A percentile compares a stretch with the other conserved stretches of the same genome.
These are phyloP conservation scores for Iguana delicatissima DNA, from an alignment of 2,797 vertebrate species.

Conservation along the genomic window DNA sequence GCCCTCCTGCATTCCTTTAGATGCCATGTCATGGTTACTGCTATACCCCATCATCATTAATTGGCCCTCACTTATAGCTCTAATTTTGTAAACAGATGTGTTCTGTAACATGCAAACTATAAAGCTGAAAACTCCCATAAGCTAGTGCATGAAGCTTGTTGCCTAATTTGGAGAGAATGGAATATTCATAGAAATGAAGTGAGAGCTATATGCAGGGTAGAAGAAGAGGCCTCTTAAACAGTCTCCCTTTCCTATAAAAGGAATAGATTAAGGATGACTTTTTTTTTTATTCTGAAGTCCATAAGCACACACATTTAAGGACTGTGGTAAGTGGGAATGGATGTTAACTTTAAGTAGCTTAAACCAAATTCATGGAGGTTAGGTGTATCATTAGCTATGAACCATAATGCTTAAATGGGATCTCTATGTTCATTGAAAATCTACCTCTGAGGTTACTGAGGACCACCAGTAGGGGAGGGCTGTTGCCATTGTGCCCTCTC, in stretches of 20 bases:
- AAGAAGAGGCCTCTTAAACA: constrained; percentile 1
- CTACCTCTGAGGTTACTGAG: not conserved
- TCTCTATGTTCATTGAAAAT: not conserved
- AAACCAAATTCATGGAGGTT: not conserved
- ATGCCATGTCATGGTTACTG: constrained; percentile 9
- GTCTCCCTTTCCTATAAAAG: not conserved
- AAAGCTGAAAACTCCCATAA: not conserved
- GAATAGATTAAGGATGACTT: not conserved
- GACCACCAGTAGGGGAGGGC: not conserved
- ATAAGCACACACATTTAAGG: not conserved
- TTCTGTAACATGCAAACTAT: not conserved
- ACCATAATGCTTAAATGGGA: not conserved
- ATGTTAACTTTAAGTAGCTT: not conserved
- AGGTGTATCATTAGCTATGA: not conserved
- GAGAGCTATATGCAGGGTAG: constrained; percentile 32
- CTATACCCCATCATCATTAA: not conserved
- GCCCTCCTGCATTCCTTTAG: not conserved
- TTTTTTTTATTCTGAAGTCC: not conserved
- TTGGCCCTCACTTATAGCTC: not conserved
- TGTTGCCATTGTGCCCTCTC: not conserved
- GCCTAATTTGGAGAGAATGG: constrained; percentile 9
- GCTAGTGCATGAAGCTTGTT: not conserved
- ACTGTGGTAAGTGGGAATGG: not conserved
- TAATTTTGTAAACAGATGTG: not conserved
- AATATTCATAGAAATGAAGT: not conserved